Conservation (phyloP, 2,888 invertebrate genomes). For the Quadroppia sp. region DNA sequence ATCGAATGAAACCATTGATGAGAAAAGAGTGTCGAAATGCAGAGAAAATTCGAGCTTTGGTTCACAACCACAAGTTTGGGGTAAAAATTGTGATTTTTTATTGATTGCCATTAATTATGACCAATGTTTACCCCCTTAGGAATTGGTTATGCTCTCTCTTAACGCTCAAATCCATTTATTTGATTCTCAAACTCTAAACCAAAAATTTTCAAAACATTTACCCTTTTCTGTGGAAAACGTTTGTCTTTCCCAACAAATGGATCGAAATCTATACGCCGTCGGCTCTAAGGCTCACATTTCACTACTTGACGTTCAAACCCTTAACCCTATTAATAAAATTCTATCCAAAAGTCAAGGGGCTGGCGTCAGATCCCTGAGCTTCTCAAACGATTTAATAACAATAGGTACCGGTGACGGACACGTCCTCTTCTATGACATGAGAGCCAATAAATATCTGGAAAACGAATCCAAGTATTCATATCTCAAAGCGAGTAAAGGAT, state of each 20-base stretch:
- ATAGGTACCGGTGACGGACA: conserved; percentile 89
- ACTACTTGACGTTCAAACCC: conserved; percentile 78
- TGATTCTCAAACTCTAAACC: conserved; percentile 77
- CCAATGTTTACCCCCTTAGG: no score
- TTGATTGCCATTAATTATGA: no score
- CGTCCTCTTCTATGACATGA: conserved; percentile 87
- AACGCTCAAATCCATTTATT: conserved; percentile 93
- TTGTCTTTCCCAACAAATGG: conserved; percentile 79
- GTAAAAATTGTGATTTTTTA: background rate
- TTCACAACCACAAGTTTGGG: conserved; percentile 70
- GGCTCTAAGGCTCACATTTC: conserved; percentile 90
- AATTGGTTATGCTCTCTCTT: conserved; percentile 82
- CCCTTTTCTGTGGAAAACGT: conserved; percentile 89
- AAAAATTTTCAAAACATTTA: conserved; percentile 75
- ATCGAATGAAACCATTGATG: conserved; percentile 64
- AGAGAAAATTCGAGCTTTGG: conserved; percentile 72
- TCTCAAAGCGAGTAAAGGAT: conserved; percentile 79
- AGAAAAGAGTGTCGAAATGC: conserved; percentile 74
- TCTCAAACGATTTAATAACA: conserved; percentile 81
- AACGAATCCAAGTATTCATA: conserved; percentile 79
- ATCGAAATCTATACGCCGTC: conserved; percentile 77
- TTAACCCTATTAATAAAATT: conserved; percentile 71
- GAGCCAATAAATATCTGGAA: conserved; percentile 57
- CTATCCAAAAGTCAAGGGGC: conserved; percentile 82
- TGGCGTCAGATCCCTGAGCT: conserved; percentile 85